Conservation (phyloP, 2,113 vertebrate species). For the Plotosus lineatus region DNA sequence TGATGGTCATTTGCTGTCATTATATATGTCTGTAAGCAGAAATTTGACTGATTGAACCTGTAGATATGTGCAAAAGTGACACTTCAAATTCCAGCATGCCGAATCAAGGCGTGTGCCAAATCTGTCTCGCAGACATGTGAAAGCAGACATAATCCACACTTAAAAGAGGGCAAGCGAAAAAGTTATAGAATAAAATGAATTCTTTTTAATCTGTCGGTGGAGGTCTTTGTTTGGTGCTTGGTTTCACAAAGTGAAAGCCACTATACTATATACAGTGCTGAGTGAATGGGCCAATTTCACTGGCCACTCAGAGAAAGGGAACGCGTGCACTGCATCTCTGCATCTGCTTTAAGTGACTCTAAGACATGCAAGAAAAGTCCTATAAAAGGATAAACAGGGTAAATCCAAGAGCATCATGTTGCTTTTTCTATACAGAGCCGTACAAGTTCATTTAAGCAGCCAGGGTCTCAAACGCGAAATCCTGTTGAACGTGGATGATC, state of each 20-base stretch:
- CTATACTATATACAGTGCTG: slow-evolving; percentile 10
- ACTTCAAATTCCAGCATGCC: neutral
- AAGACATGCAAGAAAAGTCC: slow-evolving; percentile 39
- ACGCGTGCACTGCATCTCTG: slow-evolving; percentile 19
- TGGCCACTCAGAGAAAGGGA: slow-evolving; percentile 16
- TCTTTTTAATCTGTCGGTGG: neutral
- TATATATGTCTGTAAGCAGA: neutral
- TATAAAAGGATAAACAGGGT: slow-evolving; percentile 48
- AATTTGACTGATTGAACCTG: neutral
- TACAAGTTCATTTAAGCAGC: slow-evolving; percentile 40
- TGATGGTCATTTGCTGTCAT: neutral
- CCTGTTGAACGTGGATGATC: neutral
- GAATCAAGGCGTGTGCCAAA: neutral
- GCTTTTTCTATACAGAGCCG: slow-evolving; percentile 18
- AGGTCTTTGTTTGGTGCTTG: slow-evolving; percentile 4
- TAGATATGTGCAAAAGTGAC: neutral
- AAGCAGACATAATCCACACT: neutral
- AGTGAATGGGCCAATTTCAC: neutral
- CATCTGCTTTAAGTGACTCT: slow-evolving; percentile 5
- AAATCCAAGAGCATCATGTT: slow-evolving; percentile 46
- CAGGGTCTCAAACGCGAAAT: slow-evolving; percentile 6
- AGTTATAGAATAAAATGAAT: slow-evolving; percentile 19
- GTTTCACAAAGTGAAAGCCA: neutral
- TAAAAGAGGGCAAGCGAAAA: neutral
- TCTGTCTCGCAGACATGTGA: neutral